Percentiles rank a stretch among this genome's conserved stretches.
These are phyloP conservation scores for Apus apus DNA, from an alignment of 2,113 vertebrate genomes.

Conservation along the genomic window DNA sequence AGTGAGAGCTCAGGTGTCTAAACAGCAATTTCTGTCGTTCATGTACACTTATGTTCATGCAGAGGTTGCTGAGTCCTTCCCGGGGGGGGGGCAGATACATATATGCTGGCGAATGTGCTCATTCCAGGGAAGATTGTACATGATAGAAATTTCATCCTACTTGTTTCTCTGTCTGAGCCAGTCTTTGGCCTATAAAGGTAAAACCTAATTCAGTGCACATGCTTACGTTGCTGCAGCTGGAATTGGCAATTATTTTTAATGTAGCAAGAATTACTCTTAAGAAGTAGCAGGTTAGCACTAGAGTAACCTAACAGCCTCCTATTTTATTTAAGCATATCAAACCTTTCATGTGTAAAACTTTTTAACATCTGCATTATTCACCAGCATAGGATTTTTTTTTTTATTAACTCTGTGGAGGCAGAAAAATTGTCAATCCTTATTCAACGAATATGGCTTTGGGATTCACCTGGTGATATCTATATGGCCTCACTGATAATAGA, in stretches of 20 bases:
- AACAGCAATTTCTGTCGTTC: background rate
- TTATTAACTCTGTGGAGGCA: background rate
- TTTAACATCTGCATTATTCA: background rate
- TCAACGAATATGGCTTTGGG: background rate
- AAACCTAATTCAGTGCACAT: background rate
- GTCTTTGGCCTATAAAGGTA: background rate
- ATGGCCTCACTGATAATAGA: background rate
- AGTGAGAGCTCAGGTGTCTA: background rate
- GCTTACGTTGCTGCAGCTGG: background rate
- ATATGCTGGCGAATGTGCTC: background rate
- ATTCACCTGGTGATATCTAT: background rate
- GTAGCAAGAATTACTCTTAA: background rate
- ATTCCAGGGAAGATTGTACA: background rate
- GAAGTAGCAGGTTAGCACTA: background rate
- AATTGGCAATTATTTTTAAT: background rate
- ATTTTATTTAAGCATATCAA: background rate
- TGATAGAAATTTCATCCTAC: background rate
- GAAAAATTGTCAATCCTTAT: background rate
- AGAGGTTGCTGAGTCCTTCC: too few species aligned
- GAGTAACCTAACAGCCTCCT: background rate
- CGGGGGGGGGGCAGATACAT: background rate
- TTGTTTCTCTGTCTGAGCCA: background rate
- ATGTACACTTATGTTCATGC: fast-evolving
- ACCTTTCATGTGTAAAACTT: background rate
- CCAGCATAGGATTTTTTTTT: background rate